Evolutionary conservation across 1,140 invertebrate genomes (phyloP).

Genomic region (Potamilus streckersoni): DNA sequence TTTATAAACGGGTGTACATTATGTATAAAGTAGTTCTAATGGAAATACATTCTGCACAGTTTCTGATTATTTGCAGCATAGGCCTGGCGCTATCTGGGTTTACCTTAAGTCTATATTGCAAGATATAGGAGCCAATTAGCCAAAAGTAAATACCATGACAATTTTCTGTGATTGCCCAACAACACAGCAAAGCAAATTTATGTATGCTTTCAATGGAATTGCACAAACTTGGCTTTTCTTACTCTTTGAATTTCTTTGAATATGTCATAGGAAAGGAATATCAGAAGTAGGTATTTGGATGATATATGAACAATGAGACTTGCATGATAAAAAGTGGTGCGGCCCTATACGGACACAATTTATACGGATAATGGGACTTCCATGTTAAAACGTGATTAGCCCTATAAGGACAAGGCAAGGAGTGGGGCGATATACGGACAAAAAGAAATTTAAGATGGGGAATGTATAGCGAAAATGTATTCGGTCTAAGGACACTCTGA

Average conservation of each 20-base stretch:
- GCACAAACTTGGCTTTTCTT: conserved; percentile 17
- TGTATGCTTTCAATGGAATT: conserved; percentile 26
- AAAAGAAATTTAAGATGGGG: too few species aligned
- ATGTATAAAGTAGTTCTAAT: conserved; percentile 11
- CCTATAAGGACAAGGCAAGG: too few species aligned
- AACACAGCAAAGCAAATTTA: conserved; percentile 39
- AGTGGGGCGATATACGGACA: too few species aligned
- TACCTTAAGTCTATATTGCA: conserved; percentile 31
- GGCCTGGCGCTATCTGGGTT: conserved; percentile 33
- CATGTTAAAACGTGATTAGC: too few species aligned
- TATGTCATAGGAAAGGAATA: conserved; percentile 68
- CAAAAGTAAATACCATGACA: conserved; percentile 26
- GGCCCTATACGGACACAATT: too few species aligned
- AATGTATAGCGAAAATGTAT: too few species aligned
- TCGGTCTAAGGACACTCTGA: too few species aligned
- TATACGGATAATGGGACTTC: too few species aligned
- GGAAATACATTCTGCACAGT: conserved; percentile 20
- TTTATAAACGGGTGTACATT: not conserved
- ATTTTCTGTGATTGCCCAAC: conserved; percentile 38
- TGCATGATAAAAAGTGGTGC: too few species aligned
- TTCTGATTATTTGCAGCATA: conserved; percentile 29
- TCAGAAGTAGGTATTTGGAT: conserved; percentile 35
- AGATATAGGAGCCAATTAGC: conserved; percentile 21
- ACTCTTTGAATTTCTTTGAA: conserved; percentile 66
- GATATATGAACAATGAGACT: too few species aligned